These are phyloP conservation scores for Tenthredo livida DNA, from an alignment of 2,888 invertebrate species.

Conservation along the genomic window DNA sequence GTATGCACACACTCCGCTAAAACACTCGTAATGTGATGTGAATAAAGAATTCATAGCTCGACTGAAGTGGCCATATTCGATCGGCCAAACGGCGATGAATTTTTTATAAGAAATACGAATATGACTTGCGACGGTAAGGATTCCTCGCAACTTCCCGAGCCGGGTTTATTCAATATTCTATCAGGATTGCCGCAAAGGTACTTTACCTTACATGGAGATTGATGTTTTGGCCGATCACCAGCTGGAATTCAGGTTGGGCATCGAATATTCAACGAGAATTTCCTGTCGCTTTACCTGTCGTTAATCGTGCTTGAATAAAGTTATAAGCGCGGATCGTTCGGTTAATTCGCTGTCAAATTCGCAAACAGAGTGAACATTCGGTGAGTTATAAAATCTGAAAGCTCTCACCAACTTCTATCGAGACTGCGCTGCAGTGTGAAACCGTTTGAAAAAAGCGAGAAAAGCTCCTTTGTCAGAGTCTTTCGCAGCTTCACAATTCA, in stretches of 20 bases:
- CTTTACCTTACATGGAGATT: constrained; percentile 26
- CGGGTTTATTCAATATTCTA: constrained; percentile 30
- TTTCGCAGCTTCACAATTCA: not conserved
- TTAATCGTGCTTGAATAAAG: not conserved
- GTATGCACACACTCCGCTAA: not conserved
- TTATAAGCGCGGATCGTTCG: not conserved
- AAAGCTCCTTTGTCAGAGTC: constrained; percentile 20
- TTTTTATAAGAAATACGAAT: constrained; percentile 18
- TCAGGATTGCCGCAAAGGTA: constrained; percentile 21
- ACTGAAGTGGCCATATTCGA: constrained; percentile 1
- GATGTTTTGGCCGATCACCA: constrained; percentile 21
- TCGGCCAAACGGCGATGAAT: not conserved
- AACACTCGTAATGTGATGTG: not conserved
- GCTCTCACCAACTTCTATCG: not conserved
- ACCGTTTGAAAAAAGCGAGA: not conserved
- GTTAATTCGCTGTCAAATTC: not conserved
- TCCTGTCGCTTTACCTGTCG: not conserved
- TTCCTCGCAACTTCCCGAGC: not conserved
- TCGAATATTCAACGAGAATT: constrained; percentile 12
- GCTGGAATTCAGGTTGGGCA: not conserved
- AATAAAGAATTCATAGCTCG: constrained; percentile 15
- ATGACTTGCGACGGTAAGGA: not conserved
- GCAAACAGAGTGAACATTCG: not conserved
- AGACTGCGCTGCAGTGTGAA: not conserved
- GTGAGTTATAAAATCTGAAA: not conserved